Base-by-base conservation (phyloP, 2,113 vertebrate species). In the Scopus umbretta region DNA sequence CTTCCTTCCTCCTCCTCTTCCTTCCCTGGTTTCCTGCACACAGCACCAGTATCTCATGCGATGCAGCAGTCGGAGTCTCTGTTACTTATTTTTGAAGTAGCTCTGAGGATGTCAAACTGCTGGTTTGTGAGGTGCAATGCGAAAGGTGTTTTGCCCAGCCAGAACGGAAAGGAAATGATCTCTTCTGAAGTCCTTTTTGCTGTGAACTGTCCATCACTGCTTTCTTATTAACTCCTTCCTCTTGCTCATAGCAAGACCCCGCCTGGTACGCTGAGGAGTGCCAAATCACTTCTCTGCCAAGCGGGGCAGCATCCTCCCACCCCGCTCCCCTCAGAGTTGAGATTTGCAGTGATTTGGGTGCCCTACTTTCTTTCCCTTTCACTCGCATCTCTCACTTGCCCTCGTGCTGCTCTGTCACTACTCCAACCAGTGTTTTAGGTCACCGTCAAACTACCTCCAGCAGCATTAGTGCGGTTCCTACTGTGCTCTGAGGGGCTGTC, bases 131-230 rank as follows among this genome's bases (percentile, higher is more conserved):
- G 20, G 36, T 68, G 45, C 87, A 75, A 15, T 45, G 10, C 36
- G 43, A 68, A 91, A 50, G 59, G 71, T 62, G 74, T 88, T 95
- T 94, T 94, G 80, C 40, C 61, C 50, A 80, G n/a, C 55, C 42
- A 50, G 73, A 75, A 58, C 0, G 42, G 89, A 96, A 97, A 89
- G 91, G 95, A 96, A 92, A 88, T 95, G 71, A 88, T 95, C 86
- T 97, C 73, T 95, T 86, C 61, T 85, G 29, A 80, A 92, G 80
- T 75, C 29, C 14, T 62, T 78, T 81, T 84, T 88, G 89, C 93
- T 83, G 58, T 91, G 86, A 92, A 68, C 67, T 84, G 67, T 80
- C 47, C 56, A 34, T 84, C 19, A 16, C 43, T 72, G 78, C 70
- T 85, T 50, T 56, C n/a, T 80, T 79, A 45, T 29, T 75, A 73